Evolutionary conservation across 2,888 invertebrate genomes (phyloP).

Genomic region (Meliscaeva auricollis): DNA sequence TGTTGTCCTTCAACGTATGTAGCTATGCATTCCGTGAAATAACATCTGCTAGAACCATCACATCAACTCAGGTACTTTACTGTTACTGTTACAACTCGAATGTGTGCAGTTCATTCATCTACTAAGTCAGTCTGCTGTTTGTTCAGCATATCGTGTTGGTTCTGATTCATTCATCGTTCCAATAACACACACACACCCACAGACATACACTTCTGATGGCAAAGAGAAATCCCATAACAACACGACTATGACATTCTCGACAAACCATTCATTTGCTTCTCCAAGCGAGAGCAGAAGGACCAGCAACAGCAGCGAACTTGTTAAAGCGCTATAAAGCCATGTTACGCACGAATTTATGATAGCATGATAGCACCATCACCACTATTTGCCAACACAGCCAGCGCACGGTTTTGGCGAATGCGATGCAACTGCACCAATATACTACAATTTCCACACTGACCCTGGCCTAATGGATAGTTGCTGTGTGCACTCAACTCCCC

Average conservation of each 20-base stretch:
- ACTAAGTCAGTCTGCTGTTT: conserved; percentile 37
- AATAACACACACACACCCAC: conserved; percentile 46
- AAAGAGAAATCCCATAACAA: conserved; percentile 35
- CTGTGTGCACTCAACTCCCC: conserved; percentile 25
- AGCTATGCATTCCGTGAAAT: no score
- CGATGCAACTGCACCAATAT: conserved; percentile 5
- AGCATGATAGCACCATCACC: conserved; percentile 17
- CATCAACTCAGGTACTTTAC: no score
- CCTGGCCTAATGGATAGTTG: conserved; percentile 56
- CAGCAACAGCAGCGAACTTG: conserved; percentile 39
- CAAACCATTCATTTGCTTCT: conserved; percentile 52
- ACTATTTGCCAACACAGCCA: conserved; percentile 3
- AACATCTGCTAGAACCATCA: no score
- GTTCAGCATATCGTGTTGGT: background rate
- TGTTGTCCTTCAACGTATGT: no score
- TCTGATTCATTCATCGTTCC: conserved; percentile 56
- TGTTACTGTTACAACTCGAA: background rate
- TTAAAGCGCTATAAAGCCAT: conserved; percentile 73
- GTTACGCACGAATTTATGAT: conserved; percentile 73
- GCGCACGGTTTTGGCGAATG: conserved; percentile 17
- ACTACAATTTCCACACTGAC: conserved; percentile 30
- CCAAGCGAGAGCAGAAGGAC: background rate
- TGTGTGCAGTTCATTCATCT: conserved; percentile 27
- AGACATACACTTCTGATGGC: no score
- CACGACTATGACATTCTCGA: conserved; percentile 20